These are phyloP conservation scores for Caradrina kadenii DNA, from an alignment of 2,888 invertebrate genomes.

Conservation along the genomic window DNA sequence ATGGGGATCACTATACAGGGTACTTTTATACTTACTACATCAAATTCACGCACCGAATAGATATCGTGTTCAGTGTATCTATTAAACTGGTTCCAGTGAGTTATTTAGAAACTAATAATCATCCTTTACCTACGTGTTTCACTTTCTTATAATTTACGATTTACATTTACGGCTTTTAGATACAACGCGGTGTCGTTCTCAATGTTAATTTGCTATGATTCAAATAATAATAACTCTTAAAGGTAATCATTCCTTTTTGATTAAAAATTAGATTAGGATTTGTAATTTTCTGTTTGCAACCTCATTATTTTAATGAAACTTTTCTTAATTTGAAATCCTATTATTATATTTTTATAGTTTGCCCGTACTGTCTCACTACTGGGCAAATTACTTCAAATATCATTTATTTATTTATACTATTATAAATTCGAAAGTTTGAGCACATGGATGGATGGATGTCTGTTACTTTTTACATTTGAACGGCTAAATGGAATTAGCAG, in stretches of 20 bases:
- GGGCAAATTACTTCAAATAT: no score
- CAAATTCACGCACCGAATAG: conserved; percentile 34
- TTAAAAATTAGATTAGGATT: not conserved
- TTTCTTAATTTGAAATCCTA: no score
- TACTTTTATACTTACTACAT: conserved; percentile 9
- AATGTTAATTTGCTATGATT: conserved; percentile 18
- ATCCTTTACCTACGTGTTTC: conserved; percentile 30
- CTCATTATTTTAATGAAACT: no score
- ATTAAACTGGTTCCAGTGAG: conserved; percentile 49
- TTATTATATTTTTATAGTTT: no score
- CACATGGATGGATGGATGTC: no score
- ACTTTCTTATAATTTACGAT: conserved; percentile 50
- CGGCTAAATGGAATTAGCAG: no score
- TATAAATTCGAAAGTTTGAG: no score
- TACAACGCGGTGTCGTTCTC: conserved; percentile 26
- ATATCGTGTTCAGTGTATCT: conserved; percentile 13
- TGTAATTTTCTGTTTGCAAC: no score
- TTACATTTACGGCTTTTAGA: conserved; percentile 36
- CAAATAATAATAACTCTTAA: conserved; percentile 9
- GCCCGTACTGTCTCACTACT: no score
- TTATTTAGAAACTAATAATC: conserved; percentile 53
- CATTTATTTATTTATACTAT: no score
- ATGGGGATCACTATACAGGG: conserved; percentile 2
- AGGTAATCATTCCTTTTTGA: conserved; percentile 8
- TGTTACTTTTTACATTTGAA: no score